Conservation (phyloP, 2,888 invertebrate genomes). For the Leucozona laternaria region DNA sequence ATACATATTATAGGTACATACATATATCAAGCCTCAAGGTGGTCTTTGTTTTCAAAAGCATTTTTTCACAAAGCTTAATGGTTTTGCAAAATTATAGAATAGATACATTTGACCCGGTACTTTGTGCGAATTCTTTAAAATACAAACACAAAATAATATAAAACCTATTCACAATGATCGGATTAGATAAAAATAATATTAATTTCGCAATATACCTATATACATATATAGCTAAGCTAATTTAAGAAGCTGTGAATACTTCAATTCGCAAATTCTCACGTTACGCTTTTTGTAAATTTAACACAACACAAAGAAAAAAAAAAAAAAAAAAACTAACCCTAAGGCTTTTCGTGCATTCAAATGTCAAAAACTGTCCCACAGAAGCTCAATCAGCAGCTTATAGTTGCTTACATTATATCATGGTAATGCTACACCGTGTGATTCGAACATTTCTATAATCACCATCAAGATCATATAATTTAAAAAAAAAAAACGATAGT, state of each 20-base stretch:
- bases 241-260: constrained; percentile 16
- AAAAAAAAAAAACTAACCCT: background rate
- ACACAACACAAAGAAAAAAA: background rate
- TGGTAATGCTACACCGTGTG: constrained; percentile 27
- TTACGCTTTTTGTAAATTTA: constrained; percentile 7
- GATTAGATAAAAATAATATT: constrained; percentile 20
- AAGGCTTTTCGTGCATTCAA: constrained; percentile 12
- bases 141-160: background rate
- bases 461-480: background rate
- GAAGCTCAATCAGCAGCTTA: constrained; percentile 35
- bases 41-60: constrained; percentile 7
- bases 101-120: constrained; percentile 21
- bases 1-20: too few relatives aligned
- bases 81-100: constrained; percentile 11
- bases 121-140: constrained; percentile 13
- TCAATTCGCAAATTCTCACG: constrained; percentile 26
- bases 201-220: constrained; percentile 15
- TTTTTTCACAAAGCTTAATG: constrained; percentile 29
- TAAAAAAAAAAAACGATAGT: background rate
- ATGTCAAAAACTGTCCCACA: constrained; percentile 26
- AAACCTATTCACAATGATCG: constrained; percentile 16
- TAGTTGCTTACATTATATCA: constrained; percentile 30
- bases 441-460: background rate
- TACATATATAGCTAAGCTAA: background rate
- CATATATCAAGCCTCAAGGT: constrained; percentile 19